These are phyloP conservation scores for Boloria selene DNA, from an alignment of 2,888 invertebrate genomes.

Conservation along the genomic window DNA sequence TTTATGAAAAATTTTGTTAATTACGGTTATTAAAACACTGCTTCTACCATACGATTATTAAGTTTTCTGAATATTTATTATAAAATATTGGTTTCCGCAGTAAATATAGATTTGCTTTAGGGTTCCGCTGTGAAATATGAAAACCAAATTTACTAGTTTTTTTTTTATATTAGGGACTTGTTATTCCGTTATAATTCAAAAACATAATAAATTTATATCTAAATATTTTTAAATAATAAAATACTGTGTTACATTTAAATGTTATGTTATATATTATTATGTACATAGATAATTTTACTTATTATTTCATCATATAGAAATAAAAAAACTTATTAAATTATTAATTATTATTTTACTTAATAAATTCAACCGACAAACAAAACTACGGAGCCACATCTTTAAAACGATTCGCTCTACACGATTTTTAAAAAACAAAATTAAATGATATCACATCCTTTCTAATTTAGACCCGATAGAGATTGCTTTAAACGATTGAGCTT, in stretches of 20 bases:
- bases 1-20: conserved; percentile 72
- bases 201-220: too few species aligned
- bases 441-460: conserved; percentile 33
- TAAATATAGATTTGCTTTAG: conserved; percentile 28
- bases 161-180: too few species aligned
- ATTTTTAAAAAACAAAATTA: conserved; percentile 16
- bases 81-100: conserved; percentile 35
- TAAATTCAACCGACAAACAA: background rate
- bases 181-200: too few species aligned
- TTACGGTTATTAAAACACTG: conserved; percentile 71
- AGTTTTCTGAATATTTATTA: conserved; percentile 36
- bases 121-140: conserved; percentile 2
- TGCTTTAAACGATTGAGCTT: conserved; percentile 56
- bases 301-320: too few species aligned
- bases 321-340: too few species aligned
- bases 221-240: too few species aligned
- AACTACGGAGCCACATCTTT: conserved; percentile 9
- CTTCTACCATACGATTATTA: conserved; percentile 46
- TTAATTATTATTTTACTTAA: background rate
- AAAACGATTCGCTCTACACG: background rate
- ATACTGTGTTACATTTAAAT: too few species aligned
- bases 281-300: too few species aligned
- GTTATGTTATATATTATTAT: too few species aligned
- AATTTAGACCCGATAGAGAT: conserved; percentile 33
- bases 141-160: too few species aligned